Evolutionary conservation across 2,113 vertebrate species (phyloP).

Genomic region (Elachura formosa): DNA sequence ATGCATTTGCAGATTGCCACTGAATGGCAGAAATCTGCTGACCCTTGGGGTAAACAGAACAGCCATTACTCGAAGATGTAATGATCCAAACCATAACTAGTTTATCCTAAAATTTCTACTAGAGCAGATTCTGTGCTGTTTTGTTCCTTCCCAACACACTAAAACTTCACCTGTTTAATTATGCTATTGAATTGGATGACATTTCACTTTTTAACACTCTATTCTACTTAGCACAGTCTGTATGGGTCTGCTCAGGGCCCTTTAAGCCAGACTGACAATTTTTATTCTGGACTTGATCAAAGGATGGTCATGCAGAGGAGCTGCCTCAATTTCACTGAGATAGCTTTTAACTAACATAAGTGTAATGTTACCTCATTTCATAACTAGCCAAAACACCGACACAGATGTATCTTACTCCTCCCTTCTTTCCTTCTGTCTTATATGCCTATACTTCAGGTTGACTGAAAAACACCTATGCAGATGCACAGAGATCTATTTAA

Average conservation of each 20-base stretch:
- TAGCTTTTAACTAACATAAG: not conserved
- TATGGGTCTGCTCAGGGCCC: not conserved
- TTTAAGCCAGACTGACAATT: not conserved
- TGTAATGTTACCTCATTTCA: not conserved
- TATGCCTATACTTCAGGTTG: not conserved
- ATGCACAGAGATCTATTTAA: not conserved
- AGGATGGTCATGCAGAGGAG: not conserved
- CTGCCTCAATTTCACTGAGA: not conserved
- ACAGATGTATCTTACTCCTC: not conserved
- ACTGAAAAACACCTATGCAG: not conserved
- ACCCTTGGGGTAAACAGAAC: slow-evolving; percentile 32
- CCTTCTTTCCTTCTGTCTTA: not conserved
- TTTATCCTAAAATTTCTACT: not conserved
- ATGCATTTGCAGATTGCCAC: slow-evolving; percentile 18
- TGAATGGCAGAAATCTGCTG: slow-evolving; percentile 24
- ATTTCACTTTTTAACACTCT: not conserved
- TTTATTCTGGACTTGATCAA: not conserved
- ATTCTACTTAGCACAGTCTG: not conserved
- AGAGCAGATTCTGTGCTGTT: not conserved
- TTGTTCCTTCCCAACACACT: not conserved
- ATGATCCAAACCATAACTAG: slow-evolving; percentile 3
- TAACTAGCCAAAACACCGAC: not conserved
- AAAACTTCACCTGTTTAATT: slow-evolving; percentile 37
- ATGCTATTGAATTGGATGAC: not conserved
- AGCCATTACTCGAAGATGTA: slow-evolving; percentile 16